phyloP scores from a whole-genome alignment of 2,113 vertebrate genomes.

The Leptobrachium ailaonicum region DNA sequence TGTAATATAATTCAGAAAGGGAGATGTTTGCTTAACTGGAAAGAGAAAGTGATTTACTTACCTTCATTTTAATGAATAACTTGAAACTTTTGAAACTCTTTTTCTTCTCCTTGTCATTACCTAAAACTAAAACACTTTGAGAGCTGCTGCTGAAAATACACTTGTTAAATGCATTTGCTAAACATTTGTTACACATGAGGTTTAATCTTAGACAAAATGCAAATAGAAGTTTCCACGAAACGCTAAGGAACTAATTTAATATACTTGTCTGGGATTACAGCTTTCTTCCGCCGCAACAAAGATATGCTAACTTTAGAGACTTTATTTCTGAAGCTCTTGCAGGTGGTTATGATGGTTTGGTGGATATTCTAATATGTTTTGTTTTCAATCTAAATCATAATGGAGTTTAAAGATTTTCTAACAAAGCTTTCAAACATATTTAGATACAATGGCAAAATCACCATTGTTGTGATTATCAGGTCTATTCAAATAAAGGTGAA shows the following conservation, averaged over 20 bases:
- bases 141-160: not conserved
- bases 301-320: conserved; percentile 7
- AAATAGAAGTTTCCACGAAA: conserved; percentile 17
- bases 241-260: conserved; percentile 11
- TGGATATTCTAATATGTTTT: too few relatives aligned
- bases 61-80: too few relatives aligned
- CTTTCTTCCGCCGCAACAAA: not conserved
- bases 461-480: too few relatives aligned
- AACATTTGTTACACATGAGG: not conserved
- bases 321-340: not conserved
- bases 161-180: conserved; percentile 4
- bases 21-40: not conserved
- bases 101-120: not conserved
- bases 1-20: too few relatives aligned
- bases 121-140: not conserved
- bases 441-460: too few relatives aligned
- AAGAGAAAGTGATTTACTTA: not conserved
- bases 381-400: too few relatives aligned
- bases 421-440: too few relatives aligned
- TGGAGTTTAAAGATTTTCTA: too few relatives aligned
- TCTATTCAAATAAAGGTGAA: too few relatives aligned
- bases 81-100: not conserved
- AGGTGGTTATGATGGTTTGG: too few relatives aligned
- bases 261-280: conserved; percentile 16
- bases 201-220: conserved; percentile 6